phyloP scores from a whole-genome alignment of 2,888 invertebrate genomes.

The Andrena flavipes region DNA sequence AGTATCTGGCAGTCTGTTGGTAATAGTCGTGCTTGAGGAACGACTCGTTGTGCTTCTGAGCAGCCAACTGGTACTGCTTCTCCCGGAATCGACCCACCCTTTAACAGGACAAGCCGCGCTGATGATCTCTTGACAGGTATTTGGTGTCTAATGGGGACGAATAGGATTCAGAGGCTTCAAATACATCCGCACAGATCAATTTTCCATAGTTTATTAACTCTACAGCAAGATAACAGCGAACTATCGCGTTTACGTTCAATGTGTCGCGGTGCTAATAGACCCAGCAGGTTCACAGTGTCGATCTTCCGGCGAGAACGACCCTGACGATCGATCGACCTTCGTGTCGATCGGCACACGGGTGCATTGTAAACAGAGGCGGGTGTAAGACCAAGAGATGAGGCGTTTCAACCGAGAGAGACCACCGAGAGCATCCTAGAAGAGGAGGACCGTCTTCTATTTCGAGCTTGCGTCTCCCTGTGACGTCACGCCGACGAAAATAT shows the following conservation, averaged over 20 bases:
- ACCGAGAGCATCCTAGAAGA: conserved; percentile 64
- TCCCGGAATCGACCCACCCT: conserved; percentile 78
- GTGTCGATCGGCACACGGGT: conserved; percentile 53
- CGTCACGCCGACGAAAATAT: conserved; percentile 83
- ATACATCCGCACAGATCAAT: neutral
- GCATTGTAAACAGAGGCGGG: conserved; percentile 70
- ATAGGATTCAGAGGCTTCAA: neutral
- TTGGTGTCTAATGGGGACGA: neutral
- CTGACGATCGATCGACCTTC: conserved; percentile 68
- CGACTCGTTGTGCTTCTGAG: conserved; percentile 79
- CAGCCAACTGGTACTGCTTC: conserved; percentile 80
- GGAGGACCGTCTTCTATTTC: conserved; percentile 81
- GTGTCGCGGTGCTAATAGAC: neutral
- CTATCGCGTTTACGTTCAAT: too few relatives aligned
- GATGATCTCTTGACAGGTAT: conserved; percentile 20
- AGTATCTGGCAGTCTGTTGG: conserved; percentile 78
- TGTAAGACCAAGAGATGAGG: conserved; percentile 64
- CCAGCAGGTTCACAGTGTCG: neutral
- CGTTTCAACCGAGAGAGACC: conserved; percentile 57
- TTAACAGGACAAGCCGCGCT: conserved; percentile 59
- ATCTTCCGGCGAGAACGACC: conserved; percentile 28
- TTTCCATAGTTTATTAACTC: neutral
- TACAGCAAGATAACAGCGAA: neutral
- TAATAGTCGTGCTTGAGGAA: conserved; percentile 75
- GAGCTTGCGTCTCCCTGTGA: conserved; percentile 79